phyloP scores from a whole-genome alignment of 2,113 vertebrate species.

The Theristicus caerulescens region DNA sequence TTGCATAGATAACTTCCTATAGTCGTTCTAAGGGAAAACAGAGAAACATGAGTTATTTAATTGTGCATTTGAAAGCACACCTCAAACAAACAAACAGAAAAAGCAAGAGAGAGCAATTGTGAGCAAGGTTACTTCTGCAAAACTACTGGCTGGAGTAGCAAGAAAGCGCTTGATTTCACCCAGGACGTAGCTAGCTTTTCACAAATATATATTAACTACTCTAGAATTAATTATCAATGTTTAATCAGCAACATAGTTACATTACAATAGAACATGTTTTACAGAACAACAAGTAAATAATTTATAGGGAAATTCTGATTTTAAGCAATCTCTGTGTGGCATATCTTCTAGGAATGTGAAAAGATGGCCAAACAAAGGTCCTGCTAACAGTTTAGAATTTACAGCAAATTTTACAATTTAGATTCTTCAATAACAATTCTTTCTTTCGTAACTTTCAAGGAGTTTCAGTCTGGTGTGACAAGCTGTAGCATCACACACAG shows the following conservation, averaged over 20 bases:
- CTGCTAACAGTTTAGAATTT: not conserved
- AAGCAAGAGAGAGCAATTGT: not conserved
- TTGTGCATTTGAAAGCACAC: too few species aligned
- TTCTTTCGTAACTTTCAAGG: not conserved
- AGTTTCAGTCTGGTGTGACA: not conserved
- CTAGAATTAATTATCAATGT: not conserved
- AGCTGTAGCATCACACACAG: not conserved
- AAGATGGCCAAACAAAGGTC: not conserved
- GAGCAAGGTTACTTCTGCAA: not conserved
- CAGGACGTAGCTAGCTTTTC: not conserved
- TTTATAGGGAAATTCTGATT: not conserved
- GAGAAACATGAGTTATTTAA: not conserved
- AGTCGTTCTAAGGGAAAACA: constrained; percentile 85
- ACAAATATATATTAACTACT: not conserved
- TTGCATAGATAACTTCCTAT: constrained; percentile 98
- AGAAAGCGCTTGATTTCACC: not conserved
- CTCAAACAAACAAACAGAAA: not conserved
- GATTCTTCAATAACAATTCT: not conserved
- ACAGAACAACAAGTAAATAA: not conserved
- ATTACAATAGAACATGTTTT: not conserved
- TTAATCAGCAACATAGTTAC: not conserved
- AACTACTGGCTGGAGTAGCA: not conserved
- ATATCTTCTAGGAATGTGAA: not conserved
- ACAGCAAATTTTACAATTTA: not conserved
- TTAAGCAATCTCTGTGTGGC: not conserved